A percentile compares a stretch with the other conserved stretches of the same genome.
These are phyloP conservation scores for Coreoperca whiteheadi DNA, from an alignment of 2,113 vertebrate species.

Conservation along the genomic window DNA sequence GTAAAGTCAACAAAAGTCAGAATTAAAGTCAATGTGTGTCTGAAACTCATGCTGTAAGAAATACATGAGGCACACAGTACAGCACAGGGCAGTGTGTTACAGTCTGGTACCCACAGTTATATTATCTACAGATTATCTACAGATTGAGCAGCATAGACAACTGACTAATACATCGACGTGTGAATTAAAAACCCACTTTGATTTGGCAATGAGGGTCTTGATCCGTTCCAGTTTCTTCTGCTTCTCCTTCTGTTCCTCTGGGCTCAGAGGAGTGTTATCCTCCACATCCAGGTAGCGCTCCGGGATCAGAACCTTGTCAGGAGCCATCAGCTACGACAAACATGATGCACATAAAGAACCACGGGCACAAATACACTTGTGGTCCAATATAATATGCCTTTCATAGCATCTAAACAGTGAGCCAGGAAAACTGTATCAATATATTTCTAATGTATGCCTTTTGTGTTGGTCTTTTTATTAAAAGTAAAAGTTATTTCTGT, in stretches of 20 bases:
- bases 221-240: conserved; percentile 97
- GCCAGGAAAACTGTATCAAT: neutral
- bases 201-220: conserved; percentile 97
- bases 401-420: neutral
- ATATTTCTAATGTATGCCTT: neutral
- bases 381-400: neutral
- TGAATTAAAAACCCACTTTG: conserved; percentile 86
- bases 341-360: neutral
- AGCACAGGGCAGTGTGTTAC: neutral
- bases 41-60: neutral
- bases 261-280: conserved; percentile 88
- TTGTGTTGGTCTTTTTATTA: too few relatives aligned
- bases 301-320: conserved; percentile 92
- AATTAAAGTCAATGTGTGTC: neutral
- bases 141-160: neutral
- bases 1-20: neutral
- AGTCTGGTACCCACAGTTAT: too few relatives aligned
- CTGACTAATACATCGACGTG: neutral
- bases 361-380: neutral
- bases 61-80: neutral
- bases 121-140: too few relatives aligned
- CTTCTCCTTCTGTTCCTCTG: conserved; percentile 94
- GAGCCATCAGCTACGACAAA: conserved; percentile 85
- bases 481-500: neutral
- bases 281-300: conserved; percentile 92